phyloP scores from a whole-genome alignment of 2,113 vertebrate species.

The Pteronura brasiliensis region DNA sequence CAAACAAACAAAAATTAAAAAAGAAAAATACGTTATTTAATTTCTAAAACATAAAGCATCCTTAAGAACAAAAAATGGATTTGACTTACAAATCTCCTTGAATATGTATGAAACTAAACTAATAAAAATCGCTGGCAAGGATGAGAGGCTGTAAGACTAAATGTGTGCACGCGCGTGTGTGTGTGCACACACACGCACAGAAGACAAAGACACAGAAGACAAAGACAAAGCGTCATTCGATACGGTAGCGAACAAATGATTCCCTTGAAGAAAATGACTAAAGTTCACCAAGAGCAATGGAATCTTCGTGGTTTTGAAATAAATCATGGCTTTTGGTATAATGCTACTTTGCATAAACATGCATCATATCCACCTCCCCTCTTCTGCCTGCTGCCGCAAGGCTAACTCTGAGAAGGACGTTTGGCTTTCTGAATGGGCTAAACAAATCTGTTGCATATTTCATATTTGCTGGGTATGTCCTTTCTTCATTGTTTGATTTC shows the following conservation, averaged over 20 bases:
- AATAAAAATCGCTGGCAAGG: conserved; percentile 13
- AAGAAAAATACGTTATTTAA: conserved; percentile 4
- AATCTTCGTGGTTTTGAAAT: conserved; percentile 34
- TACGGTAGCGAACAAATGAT: not conserved
- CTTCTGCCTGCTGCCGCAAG: too few relatives aligned
- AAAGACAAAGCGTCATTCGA: not conserved
- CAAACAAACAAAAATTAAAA: not conserved
- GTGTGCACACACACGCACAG: not conserved
- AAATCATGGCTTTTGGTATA: conserved; percentile 1
- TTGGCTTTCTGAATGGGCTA: not conserved
- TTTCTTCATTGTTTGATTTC: conserved; percentile 43
- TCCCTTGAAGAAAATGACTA: conserved; percentile 16
- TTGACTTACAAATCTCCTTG: not conserved
- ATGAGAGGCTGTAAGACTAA: not conserved
- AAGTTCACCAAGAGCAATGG: not conserved
- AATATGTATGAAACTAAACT: conserved; percentile 12
- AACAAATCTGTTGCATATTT: not conserved
- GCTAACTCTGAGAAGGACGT: not conserved
- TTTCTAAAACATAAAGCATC: not conserved
- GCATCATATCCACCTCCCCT: too few relatives aligned
- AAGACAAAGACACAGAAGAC: not conserved
- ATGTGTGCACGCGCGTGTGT: too few relatives aligned
- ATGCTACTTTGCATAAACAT: not conserved
- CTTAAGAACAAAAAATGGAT: conserved; percentile 6
- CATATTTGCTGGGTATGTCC: not conserved